Conservation (phyloP, 2,888 invertebrate species). For the Bombyx huttoni region DNA sequence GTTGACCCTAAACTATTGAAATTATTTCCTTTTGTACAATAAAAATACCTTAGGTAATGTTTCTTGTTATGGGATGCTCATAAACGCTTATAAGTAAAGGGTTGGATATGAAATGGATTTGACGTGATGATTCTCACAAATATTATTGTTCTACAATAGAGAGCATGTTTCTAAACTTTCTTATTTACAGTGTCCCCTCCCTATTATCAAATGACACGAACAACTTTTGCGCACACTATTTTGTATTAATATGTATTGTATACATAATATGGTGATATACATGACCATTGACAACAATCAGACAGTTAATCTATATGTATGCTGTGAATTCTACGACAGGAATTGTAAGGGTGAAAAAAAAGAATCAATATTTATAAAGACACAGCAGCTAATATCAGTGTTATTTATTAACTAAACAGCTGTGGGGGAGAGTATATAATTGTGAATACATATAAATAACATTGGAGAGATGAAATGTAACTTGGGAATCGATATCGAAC, state of each 20-base stretch:
- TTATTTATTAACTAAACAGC: no score
- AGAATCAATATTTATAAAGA: no score
- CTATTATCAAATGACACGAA: not conserved
- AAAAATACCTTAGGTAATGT: not conserved
- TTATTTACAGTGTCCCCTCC: not conserved
- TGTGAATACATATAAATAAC: no score
- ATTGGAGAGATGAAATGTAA: not conserved
- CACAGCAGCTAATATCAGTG: no score
- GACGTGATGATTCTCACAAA: not conserved
- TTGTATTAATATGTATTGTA: not conserved
- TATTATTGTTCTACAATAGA: not conserved
- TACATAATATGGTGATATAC: not conserved
- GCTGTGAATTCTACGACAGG: no score
- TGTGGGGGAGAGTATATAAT: no score
- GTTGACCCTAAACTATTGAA: not conserved
- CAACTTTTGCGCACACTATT: not conserved
- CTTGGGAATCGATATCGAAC: not conserved
- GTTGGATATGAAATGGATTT: not conserved
- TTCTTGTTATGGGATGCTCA: not conserved
- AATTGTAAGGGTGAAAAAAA: no score
- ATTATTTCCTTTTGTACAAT: not conserved
- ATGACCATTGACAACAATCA: no score
- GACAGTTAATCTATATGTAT: not conserved
- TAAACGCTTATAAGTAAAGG: conserved; percentile 3
- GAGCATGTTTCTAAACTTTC: not conserved